These are phyloP conservation scores for Nyctalus aviator DNA, from an alignment of 2,797 vertebrate species.

Conservation along the genomic window DNA sequence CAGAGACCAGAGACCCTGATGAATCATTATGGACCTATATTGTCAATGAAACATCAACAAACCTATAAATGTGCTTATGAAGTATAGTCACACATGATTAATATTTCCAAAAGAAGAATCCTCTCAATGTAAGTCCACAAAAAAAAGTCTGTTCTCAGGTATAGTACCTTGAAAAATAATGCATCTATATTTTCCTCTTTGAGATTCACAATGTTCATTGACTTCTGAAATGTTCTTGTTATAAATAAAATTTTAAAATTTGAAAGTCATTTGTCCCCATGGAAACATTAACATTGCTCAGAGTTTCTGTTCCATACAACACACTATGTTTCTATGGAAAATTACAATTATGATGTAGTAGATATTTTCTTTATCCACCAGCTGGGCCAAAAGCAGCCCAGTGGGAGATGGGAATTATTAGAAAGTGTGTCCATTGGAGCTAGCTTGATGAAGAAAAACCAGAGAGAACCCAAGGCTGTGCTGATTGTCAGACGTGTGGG, in stretches of 20 bases:
- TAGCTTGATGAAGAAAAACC: neutral
- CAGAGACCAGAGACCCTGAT: neutral
- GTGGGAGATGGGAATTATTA: neutral
- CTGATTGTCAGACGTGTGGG: neutral
- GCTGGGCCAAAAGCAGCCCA: neutral
- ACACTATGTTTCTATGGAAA: neutral
- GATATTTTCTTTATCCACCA: neutral
- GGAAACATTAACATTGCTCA: neutral
- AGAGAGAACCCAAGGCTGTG: neutral
- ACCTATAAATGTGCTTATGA: neutral
- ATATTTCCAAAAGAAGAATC: slow-evolving; percentile 11
- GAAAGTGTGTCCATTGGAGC: neutral
- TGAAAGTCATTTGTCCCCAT: neutral
- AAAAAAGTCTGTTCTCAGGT: neutral
- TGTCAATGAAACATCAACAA: neutral
- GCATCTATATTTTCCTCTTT: slow-evolving; percentile 9
- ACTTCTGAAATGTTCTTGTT: slow-evolving; percentile 17
- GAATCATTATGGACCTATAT: neutral
- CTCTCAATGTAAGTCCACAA: neutral
- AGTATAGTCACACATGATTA: neutral
- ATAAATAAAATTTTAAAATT: slow-evolving; percentile 5
- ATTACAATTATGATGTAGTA: neutral
- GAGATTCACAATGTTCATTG: neutral
- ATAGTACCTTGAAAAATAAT: slow-evolving; percentile 40
- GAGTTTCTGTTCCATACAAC: neutral